Conservation (phyloP, 2,888 invertebrate genomes). For the Phyto melanocephala region DNA sequence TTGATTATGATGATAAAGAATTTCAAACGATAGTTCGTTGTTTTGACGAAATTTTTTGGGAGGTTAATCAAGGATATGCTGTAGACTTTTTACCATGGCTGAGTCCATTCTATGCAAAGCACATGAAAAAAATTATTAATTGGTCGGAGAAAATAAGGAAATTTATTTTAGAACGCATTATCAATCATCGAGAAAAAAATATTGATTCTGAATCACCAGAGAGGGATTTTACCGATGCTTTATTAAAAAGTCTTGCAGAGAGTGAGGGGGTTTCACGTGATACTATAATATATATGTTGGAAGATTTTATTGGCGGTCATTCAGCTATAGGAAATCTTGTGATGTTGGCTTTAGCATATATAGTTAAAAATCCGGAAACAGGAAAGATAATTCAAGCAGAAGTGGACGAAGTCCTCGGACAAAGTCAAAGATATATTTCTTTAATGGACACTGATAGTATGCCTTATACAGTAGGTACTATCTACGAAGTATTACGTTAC, state of each 20-base stretch:
- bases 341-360: conserved; percentile 86
- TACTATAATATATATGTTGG: conserved; percentile 89
- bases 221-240: conserved; percentile 88
- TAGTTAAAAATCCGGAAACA: conserved; percentile 84
- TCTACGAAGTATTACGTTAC: conserved; percentile 88
- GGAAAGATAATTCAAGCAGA: conserved; percentile 84
- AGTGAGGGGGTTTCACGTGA: conserved; percentile 84
- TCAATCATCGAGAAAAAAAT: conserved; percentile 79
- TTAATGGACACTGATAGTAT: conserved; percentile 84
- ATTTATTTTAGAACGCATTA: conserved; percentile 86
- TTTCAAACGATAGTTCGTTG: conserved; percentile 85
- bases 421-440: no score
- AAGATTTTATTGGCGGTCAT: conserved; percentile 93
- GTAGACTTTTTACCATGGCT: conserved; percentile 92
- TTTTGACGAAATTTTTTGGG: conserved; percentile 94
- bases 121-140: conserved; percentile 83
- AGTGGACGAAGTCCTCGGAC: conserved; percentile 82
- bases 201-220: conserved; percentile 82
- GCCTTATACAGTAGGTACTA: conserved; percentile 90
- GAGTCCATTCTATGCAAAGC: conserved; percentile 84
- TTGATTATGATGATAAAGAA: conserved; percentile 84
- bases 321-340: conserved; percentile 92
- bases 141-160: conserved; percentile 86
- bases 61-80: conserved; percentile 93
- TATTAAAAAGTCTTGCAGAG: conserved; percentile 85